Evolutionary conservation across 2,113 vertebrate genomes (phyloP).

Genomic region (Gasterosteus nipponicus): DNA sequence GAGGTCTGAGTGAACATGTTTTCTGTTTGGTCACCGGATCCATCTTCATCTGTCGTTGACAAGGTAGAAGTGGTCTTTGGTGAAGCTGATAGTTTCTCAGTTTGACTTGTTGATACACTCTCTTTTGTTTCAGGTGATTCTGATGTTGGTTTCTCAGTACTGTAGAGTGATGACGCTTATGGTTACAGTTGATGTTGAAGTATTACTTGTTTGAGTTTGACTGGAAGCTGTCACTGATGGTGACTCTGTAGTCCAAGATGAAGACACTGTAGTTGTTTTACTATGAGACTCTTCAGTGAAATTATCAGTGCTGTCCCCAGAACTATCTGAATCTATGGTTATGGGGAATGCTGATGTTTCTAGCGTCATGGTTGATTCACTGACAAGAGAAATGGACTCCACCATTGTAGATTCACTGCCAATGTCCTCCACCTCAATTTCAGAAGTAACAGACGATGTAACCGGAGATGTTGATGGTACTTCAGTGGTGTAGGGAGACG

Average conservation of each 20-base stretch:
- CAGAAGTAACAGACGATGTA: neutral
- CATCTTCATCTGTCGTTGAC: neutral
- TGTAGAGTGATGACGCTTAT: neutral
- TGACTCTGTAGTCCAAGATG: neutral
- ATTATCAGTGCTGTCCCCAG: neutral
- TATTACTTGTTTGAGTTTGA: neutral
- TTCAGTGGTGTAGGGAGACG: neutral
- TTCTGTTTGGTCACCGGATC: conserved; percentile 1
- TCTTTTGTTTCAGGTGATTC: neutral
- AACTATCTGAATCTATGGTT: neutral
- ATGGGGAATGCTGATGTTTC: neutral
- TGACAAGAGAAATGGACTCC: neutral
- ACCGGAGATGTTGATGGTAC: neutral
- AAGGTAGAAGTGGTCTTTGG: neutral
- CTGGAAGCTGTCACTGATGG: neutral
- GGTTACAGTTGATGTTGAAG: neutral
- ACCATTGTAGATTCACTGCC: neutral
- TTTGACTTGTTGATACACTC: neutral
- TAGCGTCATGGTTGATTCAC: neutral
- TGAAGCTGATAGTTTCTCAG: neutral
- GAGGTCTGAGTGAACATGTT: neutral
- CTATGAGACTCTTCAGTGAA: neutral
- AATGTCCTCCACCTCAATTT: neutral
- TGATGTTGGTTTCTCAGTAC: conserved; percentile 19
- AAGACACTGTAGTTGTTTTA: neutral